Evolutionary conservation across 2,888 invertebrate species (phyloP), one percentile per base, ranked within the genome.

Genomic region (Drosophila algonquin): DNA sequence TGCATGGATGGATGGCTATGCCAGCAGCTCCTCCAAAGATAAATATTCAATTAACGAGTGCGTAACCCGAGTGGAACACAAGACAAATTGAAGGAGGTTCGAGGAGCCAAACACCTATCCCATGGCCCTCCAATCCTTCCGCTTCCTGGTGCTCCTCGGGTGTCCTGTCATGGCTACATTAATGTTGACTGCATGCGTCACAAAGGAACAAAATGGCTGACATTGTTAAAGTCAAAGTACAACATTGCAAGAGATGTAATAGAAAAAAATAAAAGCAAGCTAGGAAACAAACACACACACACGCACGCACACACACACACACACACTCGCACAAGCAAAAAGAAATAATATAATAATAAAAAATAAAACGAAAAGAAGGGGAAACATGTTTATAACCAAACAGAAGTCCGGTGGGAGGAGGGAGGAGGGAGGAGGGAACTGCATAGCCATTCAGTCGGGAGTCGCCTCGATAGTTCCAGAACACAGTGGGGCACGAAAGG

Each of bases 31-130:
- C 50, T 40, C 35, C 45, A 30, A 71, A 83, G 76, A 80, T 87
- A 83, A 87, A 81, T 83, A 81, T 84, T 87, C 81, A 81, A 81
- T 81, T 87, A 87, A 83, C 76, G 64, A 60, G 80, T 80, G 81
- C 81, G 84, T 78, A 80, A 24, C 55, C 52, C 9, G 40, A 40
- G 40, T 40, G 14, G 40, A 40, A 40, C 14, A 40, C 35, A 48
- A 53, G 60, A 56, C 60, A 53, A 69, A 54, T 70, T 48, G 52
- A 50, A 40, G 40, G 14, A 2, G 40, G 14, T 7, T 35, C 14
- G 40, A 2, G 40, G n/a, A 40, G 9, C 16, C 35, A 12, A 35
- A 35, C 18, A 27, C 24, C 27, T 24, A 45, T 30, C 30, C 24
- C 9, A n/a, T 40, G 6, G 30, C 67, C 56, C 67, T 50, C 44